These are phyloP conservation scores for Anoplolepis gracilipes DNA, from an alignment of 1,140 invertebrate genomes.

Conservation along the genomic window DNA sequence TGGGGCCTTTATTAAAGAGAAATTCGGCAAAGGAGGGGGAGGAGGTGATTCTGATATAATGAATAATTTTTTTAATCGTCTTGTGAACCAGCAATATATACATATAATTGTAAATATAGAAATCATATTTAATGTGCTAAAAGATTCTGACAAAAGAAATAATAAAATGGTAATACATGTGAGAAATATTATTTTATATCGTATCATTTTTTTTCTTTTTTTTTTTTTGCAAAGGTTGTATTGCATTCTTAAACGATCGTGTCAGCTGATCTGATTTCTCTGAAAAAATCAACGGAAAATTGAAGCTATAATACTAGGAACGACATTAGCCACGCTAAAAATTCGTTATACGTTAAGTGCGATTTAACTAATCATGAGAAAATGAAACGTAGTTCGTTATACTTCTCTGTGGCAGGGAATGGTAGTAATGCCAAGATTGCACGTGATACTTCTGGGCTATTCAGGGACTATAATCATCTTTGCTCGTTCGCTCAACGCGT, in stretches of 20 bases:
- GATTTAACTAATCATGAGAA: constrained; percentile 32
- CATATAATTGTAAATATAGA: no score
- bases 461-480: constrained; percentile 60
- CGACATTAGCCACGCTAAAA: neutral
- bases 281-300: neutral
- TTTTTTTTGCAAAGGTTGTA: no score
- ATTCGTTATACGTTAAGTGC: constrained; percentile 1
- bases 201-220: no score
- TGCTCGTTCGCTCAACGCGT: constrained; percentile 54
- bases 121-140: no score
- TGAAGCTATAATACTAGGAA: neutral
- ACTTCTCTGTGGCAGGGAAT: constrained; percentile 20
- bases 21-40: no score
- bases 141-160: no score
- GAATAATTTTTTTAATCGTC: no score
- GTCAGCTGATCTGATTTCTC: neutral
- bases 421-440: constrained; percentile 52
- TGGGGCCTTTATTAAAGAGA: no score
- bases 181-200: no score
- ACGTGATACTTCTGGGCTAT: constrained; percentile 64
- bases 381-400: constrained; percentile 40
- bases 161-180: no score
- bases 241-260: neutral
- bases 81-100: no score
- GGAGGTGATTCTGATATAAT: no score